Percentiles rank a stretch among this genome's conserved stretches.
phyloP scores from a whole-genome alignment of 2,797 vertebrate genomes.

The Liasis olivaceus region DNA sequence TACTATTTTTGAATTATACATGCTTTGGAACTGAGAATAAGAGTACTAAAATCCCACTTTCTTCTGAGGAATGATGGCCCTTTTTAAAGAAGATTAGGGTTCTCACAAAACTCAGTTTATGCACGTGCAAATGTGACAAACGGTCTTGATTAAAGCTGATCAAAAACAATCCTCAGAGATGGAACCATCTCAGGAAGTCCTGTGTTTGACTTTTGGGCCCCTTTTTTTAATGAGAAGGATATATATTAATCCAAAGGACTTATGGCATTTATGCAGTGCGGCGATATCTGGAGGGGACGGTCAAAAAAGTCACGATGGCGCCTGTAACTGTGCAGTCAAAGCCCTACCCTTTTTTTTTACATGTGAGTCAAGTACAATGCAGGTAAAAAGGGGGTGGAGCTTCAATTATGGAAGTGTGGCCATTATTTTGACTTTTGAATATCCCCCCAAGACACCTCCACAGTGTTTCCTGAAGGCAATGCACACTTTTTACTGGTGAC shows the following conservation, averaged over 20 bases:
- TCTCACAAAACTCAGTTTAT: conserved; percentile 24
- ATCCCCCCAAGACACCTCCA: neutral
- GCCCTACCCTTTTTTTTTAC: neutral
- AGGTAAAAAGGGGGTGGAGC: neutral
- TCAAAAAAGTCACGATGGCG: neutral
- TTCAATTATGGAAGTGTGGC: neutral
- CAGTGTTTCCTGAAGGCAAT: neutral
- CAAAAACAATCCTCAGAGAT: conserved; percentile 6
- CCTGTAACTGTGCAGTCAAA: neutral
- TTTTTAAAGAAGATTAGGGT: conserved; percentile 46
- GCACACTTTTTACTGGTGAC: neutral
- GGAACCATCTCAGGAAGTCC: neutral
- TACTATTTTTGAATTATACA: conserved; percentile 24
- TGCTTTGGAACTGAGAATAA: conserved; percentile 14
- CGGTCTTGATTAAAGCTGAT: conserved; percentile 38
- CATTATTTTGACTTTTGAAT: neutral
- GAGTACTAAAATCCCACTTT: conserved; percentile 19
- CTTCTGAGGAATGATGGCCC: conserved; percentile 32
- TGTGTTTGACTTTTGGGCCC: neutral
- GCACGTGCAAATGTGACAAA: neutral
- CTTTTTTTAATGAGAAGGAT: neutral
- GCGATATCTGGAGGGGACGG: neutral
- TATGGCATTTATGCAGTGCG: neutral
- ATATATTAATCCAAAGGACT: neutral
- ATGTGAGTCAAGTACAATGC: neutral